Evolutionary conservation across 2,797 vertebrate genomes (phyloP), one percentile per base, ranked within the genome.

Genomic region (Monodelphis domestica): DNA sequence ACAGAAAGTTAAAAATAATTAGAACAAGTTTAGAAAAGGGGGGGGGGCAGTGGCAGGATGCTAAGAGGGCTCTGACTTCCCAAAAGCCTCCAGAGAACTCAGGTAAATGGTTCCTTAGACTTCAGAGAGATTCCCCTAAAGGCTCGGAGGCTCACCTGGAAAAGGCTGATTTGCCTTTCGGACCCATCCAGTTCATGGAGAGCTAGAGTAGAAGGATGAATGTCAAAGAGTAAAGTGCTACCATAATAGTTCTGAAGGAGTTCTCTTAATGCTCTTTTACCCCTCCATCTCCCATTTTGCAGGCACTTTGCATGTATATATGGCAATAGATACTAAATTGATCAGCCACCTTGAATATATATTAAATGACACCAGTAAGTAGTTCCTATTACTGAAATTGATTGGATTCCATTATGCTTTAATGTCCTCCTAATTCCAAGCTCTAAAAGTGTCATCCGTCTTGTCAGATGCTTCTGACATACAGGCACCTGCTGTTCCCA

Each of bases 381-480:
- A 88, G 70, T 92, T 92, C 90, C 78, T 91, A 70, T 95, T 96
- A 96, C 28, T 90, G 55, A 94, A 98, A 96, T 89, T 94, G 96
- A 95, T 95, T 95, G 92, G 28, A 11, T 95, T 90, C 52, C 94
- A 84, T 95, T 97, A 95, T 0, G 0, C 89, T 95, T 97, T 96
- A 96, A 88, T 89, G 0, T 78, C 90, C 93, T 95, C 84, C 93
- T 50, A 94, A 97, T 97, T 94, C 97, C 94, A 97, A 97, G 92
- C 93, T 95, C 93, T 97, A 96, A 96, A 93, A 93, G 90, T 56
- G 92, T 91, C 95, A 95, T 95, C 95, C 52, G 91, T 97, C 96
- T 96, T 94, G 90, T 97, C 94, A 95, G 95, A 88, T 91, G 52
- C 87, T 90, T 63, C 84, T 93, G 95, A 91, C 95, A 90, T 53